Percentiles rank a stretch among this genome's conserved stretches.
phyloP scores from a whole-genome alignment of 2,888 invertebrate genomes.

The Mylabris sibirica region DNA sequence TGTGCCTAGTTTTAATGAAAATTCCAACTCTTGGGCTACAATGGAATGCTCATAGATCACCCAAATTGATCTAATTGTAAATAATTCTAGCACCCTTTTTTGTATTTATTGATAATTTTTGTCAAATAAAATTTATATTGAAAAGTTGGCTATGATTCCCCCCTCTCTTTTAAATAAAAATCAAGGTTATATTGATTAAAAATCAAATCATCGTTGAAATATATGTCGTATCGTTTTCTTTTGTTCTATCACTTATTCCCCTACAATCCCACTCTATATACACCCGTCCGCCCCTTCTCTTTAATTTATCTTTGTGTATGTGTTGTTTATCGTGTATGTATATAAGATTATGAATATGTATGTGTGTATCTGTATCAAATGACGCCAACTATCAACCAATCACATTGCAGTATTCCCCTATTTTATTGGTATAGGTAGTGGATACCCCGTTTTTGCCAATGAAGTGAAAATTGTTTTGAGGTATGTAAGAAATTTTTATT shows the following conservation, averaged over 20 bases:
- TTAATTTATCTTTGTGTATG: not conserved
- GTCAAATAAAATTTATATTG: slow-evolving; percentile 19
- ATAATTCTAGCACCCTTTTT: slow-evolving; percentile 10
- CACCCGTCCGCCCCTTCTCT: too few relatives aligned
- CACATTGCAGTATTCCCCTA: slow-evolving; percentile 55
- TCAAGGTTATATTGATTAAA: not conserved
- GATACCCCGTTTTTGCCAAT: slow-evolving; percentile 62
- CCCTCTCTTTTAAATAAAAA: too few relatives aligned
- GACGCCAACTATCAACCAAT: slow-evolving; percentile 60
- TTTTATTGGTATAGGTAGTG: slow-evolving; percentile 57
- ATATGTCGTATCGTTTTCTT: not conserved
- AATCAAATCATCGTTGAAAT: not conserved
- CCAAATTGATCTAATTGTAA: slow-evolving; percentile 19
- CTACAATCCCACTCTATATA: not conserved
- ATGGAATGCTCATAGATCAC: slow-evolving; percentile 65
- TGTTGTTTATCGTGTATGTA: not conserved
- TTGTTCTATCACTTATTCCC: not conserved
- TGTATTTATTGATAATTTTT: slow-evolving; percentile 14
- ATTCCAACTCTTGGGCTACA: slow-evolving; percentile 70
- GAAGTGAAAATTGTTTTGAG: slow-evolving; percentile 62
- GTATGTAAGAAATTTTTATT: slow-evolving; percentile 62
- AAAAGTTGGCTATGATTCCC: not conserved
- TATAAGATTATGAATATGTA: not conserved
- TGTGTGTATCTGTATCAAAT: slow-evolving; percentile 58
- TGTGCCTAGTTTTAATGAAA: slow-evolving; percentile 67